These are phyloP conservation scores for Drosophila villosipedis DNA, from an alignment of 2,888 invertebrate genomes.

Conservation along the genomic window DNA sequence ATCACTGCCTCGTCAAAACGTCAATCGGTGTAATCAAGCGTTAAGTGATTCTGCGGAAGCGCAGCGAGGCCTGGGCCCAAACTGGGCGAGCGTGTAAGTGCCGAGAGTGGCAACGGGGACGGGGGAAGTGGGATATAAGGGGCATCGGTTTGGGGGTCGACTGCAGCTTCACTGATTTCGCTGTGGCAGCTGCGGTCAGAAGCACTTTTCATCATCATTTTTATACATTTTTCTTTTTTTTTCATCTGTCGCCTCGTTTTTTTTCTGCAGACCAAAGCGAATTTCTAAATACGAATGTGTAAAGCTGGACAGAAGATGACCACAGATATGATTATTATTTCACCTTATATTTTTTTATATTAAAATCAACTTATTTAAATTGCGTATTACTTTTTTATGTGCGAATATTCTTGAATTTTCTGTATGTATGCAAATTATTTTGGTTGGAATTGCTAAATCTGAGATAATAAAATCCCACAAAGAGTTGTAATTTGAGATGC, in stretches of 20 bases:
- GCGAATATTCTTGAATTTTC: background rate
- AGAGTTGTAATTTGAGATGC: background rate
- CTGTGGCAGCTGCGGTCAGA: constrained; percentile 42
- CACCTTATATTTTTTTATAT: background rate
- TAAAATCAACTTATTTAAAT: background rate
- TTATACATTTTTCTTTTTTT: constrained; percentile 12
- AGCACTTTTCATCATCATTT: constrained; percentile 4
- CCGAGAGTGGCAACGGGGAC: background rate
- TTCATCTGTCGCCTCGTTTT: constrained; percentile 33
- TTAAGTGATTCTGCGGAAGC: constrained; percentile 83
- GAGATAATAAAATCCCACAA: background rate
- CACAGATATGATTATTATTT: background rate
- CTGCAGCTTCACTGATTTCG: constrained; percentile 49
- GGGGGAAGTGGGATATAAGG: background rate
- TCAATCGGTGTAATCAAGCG: constrained; percentile 83
- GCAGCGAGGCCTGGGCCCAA: constrained; percentile 52
- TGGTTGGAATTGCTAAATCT: background rate
- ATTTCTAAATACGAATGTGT: constrained; percentile 3
- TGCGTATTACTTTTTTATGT: background rate
- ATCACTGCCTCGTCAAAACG: constrained; percentile 80
- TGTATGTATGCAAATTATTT: background rate
- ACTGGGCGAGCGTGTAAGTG: constrained; percentile 7
- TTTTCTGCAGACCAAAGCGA: constrained; percentile 18
- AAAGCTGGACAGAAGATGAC: background rate
- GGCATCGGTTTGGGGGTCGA: constrained; percentile 8